phyloP scores from a whole-genome alignment of 2,797 vertebrate species.

The Pangasius krempfi region DNA sequence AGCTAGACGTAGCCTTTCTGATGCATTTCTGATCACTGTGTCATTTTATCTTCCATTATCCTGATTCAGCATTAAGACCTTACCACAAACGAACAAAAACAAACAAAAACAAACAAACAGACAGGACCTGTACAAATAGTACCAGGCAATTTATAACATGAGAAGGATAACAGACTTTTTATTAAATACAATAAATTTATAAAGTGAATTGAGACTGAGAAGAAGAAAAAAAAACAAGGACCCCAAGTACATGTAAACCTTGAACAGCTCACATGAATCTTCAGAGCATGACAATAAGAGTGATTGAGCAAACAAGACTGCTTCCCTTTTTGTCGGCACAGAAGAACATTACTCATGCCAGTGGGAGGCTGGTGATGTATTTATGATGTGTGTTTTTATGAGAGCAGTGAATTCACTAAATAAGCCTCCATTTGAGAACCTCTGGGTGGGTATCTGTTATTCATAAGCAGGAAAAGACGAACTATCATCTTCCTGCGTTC shows the following conservation, averaged over 20 bases:
- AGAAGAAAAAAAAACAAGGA: no score
- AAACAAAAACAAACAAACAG: not conserved
- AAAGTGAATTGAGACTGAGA: not conserved
- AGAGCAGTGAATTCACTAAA: not conserved
- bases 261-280: slow-evolving; percentile 3
- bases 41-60: not conserved
- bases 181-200: no score
- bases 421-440: not conserved
- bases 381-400: not conserved
- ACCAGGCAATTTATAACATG: not conserved
- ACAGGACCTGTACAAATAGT: not conserved
- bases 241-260: not conserved
- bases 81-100: not conserved
- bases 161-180: not conserved
- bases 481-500: not conserved
- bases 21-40: no score
- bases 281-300: not conserved
- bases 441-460: not conserved
- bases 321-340: slow-evolving; percentile 13
- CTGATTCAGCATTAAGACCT: no score
- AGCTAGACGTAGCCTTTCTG: not conserved
- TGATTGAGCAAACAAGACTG: slow-evolving; percentile 3
- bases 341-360: slow-evolving; percentile 19
- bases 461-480: not conserved
- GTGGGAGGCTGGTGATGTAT: not conserved